Conservation (phyloP, 2,113 vertebrate genomes). For the Rhineura floridana region DNA sequence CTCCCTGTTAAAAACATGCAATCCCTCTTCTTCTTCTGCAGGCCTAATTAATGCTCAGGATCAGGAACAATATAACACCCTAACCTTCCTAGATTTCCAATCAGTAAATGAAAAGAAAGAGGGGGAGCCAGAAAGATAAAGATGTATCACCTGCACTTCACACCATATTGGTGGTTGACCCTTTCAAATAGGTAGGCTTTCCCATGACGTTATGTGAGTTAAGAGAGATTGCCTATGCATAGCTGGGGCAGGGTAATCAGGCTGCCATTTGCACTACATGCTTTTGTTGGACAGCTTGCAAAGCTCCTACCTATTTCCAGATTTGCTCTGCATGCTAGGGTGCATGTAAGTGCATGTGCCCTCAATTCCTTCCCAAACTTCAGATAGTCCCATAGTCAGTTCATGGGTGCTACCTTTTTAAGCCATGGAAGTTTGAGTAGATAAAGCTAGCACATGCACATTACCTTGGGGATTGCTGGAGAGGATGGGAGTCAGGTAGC, state of each 20-base stretch:
- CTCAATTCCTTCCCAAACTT: not conserved
- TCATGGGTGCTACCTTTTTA: not conserved
- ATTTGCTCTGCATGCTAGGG: not conserved
- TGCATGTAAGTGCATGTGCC: not conserved
- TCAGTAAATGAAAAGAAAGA: conserved; percentile 65
- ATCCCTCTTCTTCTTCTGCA: conserved; percentile 78
- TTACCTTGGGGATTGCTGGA: not conserved
- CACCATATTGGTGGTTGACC: conserved; percentile 39
- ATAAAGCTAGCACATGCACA: not conserved
- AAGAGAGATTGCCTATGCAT: not conserved
- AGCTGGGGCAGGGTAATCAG: not conserved
- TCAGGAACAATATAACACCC: conserved; percentile 72
- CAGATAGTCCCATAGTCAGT: not conserved
- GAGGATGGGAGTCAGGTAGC: not conserved
- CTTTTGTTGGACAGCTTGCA: not conserved
- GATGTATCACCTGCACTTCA: conserved; percentile 19
- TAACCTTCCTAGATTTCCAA: conserved; percentile 72
- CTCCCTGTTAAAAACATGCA: conserved; percentile 81
- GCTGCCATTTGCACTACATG: conserved; percentile 8
- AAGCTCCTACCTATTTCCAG: not conserved
- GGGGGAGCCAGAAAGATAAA: conserved; percentile 3
- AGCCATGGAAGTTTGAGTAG: not conserved
- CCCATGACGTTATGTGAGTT: not conserved
- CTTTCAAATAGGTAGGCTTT: conserved; percentile 51
- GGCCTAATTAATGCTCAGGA: conserved; percentile 85